Base-by-base conservation (phyloP, 2,797 vertebrate genomes). In the Alfaro cultratus region DNA sequence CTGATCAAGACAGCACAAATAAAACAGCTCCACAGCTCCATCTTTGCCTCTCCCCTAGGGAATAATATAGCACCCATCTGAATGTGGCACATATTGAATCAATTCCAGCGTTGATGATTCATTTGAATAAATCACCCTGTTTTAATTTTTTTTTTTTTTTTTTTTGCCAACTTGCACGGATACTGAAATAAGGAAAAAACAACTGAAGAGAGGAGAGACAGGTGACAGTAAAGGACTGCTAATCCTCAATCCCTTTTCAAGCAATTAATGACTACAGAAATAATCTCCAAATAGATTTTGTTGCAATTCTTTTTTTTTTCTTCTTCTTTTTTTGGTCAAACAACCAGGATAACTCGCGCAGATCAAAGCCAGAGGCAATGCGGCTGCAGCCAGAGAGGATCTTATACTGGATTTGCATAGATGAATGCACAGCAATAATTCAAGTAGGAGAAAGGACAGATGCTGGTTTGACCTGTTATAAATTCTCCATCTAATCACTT, bases 1-100 rank as follows among this genome's bases (percentile, higher is more conserved):
- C 95, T 95, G 95, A 96, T 95, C 95, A 96, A 95, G 92, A 94
- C 91, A 75, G 92, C 90, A 95, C 93, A 95, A 95, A 96, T 94
- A 95, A 95, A 94, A 91, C 93, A 84, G 94, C 93, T 93, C 92
- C 79, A 78, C 91, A 76, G 90, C 93, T 90, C 94, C 93, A 93
- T 95, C 92, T 94, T 91, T 93, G 91, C 88, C 90, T 93, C 89
- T 92, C 94, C 94, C 92, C 90, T 89, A 86, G 90, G 94, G 93
- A 94, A 92, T 94, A 93, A 95, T 93, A 94, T 92, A 95, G 95
- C 93, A 93, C 90, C 93, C 93, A 93, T 94, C 93, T 95, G 92
- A 95, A 95, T 94, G 93, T 92, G 91, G 91, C 93, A 92, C 92
- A 88, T 92, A 93, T 94, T 94, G 93, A 94, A 95, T 89, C 91